Conservation (phyloP, 2,888 invertebrate genomes). For the Mythimna vitellina region DNA sequence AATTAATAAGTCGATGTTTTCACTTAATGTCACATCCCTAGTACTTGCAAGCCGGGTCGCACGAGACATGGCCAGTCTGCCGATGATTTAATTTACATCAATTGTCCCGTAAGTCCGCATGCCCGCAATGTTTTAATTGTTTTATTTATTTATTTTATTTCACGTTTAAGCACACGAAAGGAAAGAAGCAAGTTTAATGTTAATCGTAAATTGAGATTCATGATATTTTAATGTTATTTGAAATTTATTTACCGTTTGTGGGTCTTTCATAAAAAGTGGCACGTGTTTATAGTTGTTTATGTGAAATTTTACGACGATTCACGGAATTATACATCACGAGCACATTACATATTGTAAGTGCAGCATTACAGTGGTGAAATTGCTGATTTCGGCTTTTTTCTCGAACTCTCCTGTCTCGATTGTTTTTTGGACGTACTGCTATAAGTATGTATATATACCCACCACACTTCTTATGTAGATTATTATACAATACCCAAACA, state of each 20-base stretch:
- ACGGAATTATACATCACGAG: constrained; percentile 37
- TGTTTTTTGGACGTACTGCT: constrained; percentile 4
- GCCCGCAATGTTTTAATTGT: background rate
- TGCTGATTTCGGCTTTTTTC: constrained; percentile 11
- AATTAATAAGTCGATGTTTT: too few species aligned
- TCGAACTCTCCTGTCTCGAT: constrained; percentile 15
- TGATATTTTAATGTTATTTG: constrained; percentile 55
- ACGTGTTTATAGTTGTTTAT: constrained; percentile 62
- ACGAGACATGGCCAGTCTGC: constrained; percentile 5
- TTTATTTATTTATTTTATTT: constrained; percentile 14
- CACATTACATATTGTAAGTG: constrained; percentile 36
- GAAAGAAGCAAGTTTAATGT: constrained; percentile 55
- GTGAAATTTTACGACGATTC: constrained; percentile 42
- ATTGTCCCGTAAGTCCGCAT: constrained; percentile 13
- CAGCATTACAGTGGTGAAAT: constrained; percentile 37
- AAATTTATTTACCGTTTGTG: constrained; percentile 61
- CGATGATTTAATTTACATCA: constrained; percentile 43
- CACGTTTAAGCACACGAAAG: constrained; percentile 59
- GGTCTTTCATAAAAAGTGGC: constrained; percentile 53
- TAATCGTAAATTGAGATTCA: constrained; percentile 55
- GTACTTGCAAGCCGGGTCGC: constrained; percentile 3
- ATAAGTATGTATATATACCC: background rate
- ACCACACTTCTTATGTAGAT: background rate
- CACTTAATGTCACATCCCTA: too few species aligned
- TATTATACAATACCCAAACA: background rate